Evolutionary conservation across 2,797 vertebrate species (phyloP).

Genomic region (Lophotriccus pileatus): DNA sequence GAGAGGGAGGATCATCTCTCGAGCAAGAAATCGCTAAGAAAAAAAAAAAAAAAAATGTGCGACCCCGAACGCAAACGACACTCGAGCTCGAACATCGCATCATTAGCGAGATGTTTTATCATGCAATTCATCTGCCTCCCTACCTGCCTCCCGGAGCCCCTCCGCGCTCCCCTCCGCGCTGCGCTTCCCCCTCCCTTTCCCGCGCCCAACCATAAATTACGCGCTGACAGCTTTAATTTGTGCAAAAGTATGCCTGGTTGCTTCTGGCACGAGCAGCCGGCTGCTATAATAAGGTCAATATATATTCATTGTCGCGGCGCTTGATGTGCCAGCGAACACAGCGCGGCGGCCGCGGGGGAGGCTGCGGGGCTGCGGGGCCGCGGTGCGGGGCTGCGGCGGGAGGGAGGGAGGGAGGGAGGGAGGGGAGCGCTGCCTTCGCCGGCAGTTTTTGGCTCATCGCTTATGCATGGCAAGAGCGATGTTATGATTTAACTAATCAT

Average conservation of each 20-base stretch:
- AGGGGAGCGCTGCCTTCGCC: conserved; percentile 13
- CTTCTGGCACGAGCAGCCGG: conserved; percentile 77
- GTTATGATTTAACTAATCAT: conserved; percentile 79
- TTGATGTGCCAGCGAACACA: conserved; percentile 77
- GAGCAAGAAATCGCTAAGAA: not conserved
- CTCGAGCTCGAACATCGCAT: conserved; percentile 43
- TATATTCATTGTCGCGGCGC: conserved; percentile 81
- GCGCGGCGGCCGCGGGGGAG: conserved; percentile 59
- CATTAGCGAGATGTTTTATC: conserved; percentile 59
- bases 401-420: too few relatives aligned
- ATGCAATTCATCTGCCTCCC: conserved; percentile 58
- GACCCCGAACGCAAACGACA: conserved; percentile 38
- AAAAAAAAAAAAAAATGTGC: not conserved
- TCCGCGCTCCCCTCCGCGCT: conserved; percentile 18
- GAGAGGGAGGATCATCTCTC: not conserved
- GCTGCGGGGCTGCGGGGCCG: conserved; percentile 67
- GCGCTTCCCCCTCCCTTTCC: conserved; percentile 58
- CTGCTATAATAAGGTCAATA: conserved; percentile 85
- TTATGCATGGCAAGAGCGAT: conserved; percentile 75
- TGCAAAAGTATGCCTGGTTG: conserved; percentile 78
- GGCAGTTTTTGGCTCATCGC: conserved; percentile 74
- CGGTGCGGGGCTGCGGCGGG: conserved; percentile 40
- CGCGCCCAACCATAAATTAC: conserved; percentile 78
- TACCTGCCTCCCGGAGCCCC: conserved; percentile 58
- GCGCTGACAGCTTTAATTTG: conserved; percentile 81